phyloP scores from a whole-genome alignment of 2,113 vertebrate genomes.

The Dromiciops gliroides region DNA sequence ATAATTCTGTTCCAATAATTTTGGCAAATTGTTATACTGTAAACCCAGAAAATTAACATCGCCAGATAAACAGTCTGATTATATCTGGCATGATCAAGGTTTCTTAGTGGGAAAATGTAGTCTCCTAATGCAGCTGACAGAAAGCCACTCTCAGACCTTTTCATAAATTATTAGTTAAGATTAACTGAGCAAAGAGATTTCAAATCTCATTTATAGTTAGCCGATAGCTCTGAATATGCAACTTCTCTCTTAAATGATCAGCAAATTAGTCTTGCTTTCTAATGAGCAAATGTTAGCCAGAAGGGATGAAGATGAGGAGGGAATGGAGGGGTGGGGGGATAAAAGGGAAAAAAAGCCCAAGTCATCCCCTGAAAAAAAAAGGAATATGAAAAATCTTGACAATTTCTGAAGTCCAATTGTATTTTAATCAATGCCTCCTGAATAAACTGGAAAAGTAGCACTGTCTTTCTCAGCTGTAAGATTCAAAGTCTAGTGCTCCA shows the following conservation, averaged over 20 bases:
- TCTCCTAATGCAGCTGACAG: conserved; percentile 83
- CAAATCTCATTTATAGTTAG: conserved; percentile 80
- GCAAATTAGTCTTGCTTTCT: conserved; percentile 82
- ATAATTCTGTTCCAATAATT: conserved; percentile 54
- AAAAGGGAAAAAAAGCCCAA: conserved; percentile 59
- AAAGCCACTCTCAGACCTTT: conserved; percentile 85
- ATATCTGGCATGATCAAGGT: conserved; percentile 85
- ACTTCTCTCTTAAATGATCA: conserved; percentile 84
- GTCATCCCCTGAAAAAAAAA: conserved; percentile 46
- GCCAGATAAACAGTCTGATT: conserved; percentile 79
- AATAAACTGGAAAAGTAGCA: conserved; percentile 80
- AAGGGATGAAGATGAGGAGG: conserved; percentile 71
- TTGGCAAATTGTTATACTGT: conserved; percentile 61
- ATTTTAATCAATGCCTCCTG: conserved; percentile 86
- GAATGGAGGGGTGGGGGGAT: background rate
- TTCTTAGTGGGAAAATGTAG: conserved; percentile 83
- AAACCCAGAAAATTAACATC: conserved; percentile 71
- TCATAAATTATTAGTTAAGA: conserved; percentile 84
- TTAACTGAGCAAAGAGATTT: conserved; percentile 85
- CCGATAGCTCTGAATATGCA: conserved; percentile 85
- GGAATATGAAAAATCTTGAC: conserved; percentile 70
- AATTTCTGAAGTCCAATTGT: conserved; percentile 81
- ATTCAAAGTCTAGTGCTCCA: conserved; percentile 85
- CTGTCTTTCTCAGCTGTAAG: conserved; percentile 86
- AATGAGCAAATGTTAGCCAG: conserved; percentile 85